Conservation (phyloP, 1,140 invertebrate species). For the Zeugodacus cucurbitae region DNA sequence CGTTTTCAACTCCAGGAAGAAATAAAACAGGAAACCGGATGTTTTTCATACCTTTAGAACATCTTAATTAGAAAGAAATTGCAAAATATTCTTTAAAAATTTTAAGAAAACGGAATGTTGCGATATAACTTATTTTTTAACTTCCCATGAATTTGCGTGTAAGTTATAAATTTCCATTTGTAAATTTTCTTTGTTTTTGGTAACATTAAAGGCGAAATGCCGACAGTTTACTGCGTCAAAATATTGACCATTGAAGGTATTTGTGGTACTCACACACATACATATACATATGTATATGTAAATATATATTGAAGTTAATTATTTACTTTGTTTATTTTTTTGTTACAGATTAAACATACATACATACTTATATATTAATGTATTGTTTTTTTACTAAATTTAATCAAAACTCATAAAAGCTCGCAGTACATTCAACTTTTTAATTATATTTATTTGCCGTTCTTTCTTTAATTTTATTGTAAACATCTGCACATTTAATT, state of each 20-base stretch:
- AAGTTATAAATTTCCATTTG: not conserved
- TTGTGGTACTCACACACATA: too few relatives aligned
- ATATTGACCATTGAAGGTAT: not conserved
- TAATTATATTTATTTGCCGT: not conserved
- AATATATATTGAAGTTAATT: not conserved
- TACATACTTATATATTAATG: not conserved
- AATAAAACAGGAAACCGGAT: too few relatives aligned
- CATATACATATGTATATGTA: not conserved
- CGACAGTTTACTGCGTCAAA: not conserved
- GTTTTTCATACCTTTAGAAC: too few relatives aligned
- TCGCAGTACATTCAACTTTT: conserved; percentile 10
- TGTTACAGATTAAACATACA: not conserved
- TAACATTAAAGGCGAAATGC: not conserved
- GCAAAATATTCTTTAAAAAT: too few relatives aligned
- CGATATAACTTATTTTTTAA: not conserved
- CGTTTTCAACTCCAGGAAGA: too few relatives aligned
- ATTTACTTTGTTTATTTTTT: too few relatives aligned
- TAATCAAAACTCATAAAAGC: conserved; percentile 25
- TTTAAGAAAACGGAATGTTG: too few relatives aligned
- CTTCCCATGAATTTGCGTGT: not conserved
- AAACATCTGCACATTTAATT: not conserved
- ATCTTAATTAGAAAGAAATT: too few relatives aligned
- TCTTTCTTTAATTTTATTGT: too few relatives aligned
- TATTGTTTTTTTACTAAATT: not conserved
- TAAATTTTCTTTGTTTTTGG: not conserved